Conservation (phyloP, 2,113 vertebrate species). For the Oncorhynchus tshawytscha region DNA sequence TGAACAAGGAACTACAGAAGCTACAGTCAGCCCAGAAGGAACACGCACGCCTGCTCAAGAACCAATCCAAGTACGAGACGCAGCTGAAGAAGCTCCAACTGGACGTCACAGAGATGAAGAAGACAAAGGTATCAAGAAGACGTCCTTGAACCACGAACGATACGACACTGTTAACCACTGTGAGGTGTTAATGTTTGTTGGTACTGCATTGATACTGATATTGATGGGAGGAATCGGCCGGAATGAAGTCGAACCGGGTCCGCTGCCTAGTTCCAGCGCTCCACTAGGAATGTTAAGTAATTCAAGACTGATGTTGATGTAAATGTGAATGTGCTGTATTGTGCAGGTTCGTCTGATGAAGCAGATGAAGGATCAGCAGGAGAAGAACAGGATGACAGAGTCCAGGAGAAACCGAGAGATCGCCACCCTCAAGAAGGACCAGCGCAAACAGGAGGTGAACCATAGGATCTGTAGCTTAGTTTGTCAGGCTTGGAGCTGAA, state of each 20-base stretch:
- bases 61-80: conserved; percentile 96
- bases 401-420: conserved; percentile 92
- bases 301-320: not conserved
- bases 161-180: not conserved
- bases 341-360: conserved; percentile 95
- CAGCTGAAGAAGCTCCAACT: conserved; percentile 92
- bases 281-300: no score
- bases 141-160: not conserved
- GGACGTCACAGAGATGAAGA: conserved; percentile 97
- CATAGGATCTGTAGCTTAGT: not conserved
- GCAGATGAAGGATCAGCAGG: conserved; percentile 99
- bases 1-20: conserved; percentile 96
- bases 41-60: conserved; percentile 92
- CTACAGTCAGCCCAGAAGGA: conserved; percentile 94
- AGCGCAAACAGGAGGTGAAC: conserved; percentile 89
- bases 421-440: conserved; percentile 93
- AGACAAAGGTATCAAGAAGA: conserved; percentile 82
- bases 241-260: no score
- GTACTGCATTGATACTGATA: no score
- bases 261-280: no score
- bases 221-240: no score
- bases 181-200: not conserved
- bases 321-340: not conserved
- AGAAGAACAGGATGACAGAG: conserved; percentile 91
- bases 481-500: no score